Evolutionary conservation across 2,113 vertebrate species (phyloP).

Genomic region (Ailurus styani): DNA sequence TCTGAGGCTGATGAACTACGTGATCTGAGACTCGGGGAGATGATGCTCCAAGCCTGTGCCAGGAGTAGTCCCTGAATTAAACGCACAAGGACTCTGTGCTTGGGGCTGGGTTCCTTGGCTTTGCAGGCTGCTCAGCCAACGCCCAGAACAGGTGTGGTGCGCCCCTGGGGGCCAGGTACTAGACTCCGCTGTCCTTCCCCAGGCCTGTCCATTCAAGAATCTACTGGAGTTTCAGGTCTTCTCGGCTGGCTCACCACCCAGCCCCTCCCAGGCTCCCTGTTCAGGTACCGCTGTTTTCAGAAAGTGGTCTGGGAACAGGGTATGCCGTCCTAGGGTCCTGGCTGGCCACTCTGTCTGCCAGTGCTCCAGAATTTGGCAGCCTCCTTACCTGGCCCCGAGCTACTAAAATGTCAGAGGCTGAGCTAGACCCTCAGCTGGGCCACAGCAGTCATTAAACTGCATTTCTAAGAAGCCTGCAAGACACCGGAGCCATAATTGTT

Average conservation of each 20-base stretch:
- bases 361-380: conserved; percentile 35
- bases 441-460: neutral
- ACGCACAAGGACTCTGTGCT: neutral
- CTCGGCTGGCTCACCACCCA: neutral
- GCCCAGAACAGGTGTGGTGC: neutral
- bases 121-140: neutral
- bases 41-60: neutral
- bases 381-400: conserved; percentile 54
- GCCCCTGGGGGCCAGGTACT: neutral
- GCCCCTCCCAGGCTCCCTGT: neutral
- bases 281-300: neutral
- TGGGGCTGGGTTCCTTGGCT: neutral
- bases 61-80: neutral
- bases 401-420: conserved; percentile 55
- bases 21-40: neutral
- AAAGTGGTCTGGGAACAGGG: too few species aligned
- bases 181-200: neutral
- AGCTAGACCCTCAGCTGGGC: neutral
- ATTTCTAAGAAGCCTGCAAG: conserved; percentile 44
- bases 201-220: neutral
- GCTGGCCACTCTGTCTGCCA: conserved; percentile 22
- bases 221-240: neutral
- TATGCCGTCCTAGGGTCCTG: conserved; percentile 10
- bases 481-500: conserved; percentile 52
- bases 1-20: neutral